Conservation (phyloP, 2,797 vertebrate genomes). For the Onychomys torridus region DNA sequence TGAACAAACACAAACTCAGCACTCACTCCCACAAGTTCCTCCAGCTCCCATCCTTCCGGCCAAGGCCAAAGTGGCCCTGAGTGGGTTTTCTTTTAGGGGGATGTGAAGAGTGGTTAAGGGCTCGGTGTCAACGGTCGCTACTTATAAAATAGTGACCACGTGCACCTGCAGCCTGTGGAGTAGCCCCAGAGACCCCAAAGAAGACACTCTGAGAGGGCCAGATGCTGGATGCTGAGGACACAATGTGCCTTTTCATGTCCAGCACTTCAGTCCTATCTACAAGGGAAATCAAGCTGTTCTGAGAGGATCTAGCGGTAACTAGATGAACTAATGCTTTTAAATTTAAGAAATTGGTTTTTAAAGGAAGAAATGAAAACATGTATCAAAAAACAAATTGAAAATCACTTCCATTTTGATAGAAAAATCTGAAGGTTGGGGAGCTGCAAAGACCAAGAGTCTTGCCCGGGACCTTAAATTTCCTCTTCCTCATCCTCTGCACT, state of each 20-base stretch:
- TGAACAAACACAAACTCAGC: not conserved
- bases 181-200: not conserved
- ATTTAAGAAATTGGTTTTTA: not conserved
- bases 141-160: not conserved
- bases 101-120: not conserved
- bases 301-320: not conserved
- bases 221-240: not conserved
- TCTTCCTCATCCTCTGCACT: not conserved
- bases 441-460: not conserved
- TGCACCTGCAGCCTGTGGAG: not conserved
- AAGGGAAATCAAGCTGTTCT: not conserved
- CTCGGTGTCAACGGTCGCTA: not conserved
- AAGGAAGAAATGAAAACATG: not conserved
- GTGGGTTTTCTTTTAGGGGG: not conserved
- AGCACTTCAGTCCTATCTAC: not conserved
- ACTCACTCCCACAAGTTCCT: not conserved
- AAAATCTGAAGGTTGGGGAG: not conserved
- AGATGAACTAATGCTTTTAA: not conserved
- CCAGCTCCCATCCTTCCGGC: not conserved
- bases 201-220: not conserved
- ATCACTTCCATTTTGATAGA: not conserved
- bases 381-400: not conserved
- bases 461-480: not conserved
- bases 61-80: not conserved
- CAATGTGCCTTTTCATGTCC: too few relatives aligned